phyloP scores from a whole-genome alignment of 2,797 vertebrate species.

The Typhlichthys eigenmanni region DNA sequence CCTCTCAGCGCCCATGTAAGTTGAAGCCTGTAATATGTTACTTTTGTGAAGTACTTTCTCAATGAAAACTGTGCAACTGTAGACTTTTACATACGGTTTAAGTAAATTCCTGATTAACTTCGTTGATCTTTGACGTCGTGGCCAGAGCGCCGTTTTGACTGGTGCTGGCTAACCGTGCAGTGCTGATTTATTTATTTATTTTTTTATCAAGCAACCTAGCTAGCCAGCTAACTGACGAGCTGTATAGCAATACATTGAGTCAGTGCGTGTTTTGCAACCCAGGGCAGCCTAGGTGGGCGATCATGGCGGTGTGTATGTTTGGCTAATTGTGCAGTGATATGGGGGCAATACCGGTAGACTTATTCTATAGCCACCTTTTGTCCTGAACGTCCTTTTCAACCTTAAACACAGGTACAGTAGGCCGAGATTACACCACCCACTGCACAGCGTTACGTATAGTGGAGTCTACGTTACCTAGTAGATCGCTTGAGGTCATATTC shows the following conservation, averaged over 20 bases:
- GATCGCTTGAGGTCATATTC: too few species aligned
- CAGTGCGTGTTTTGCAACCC: slow-evolving; percentile 51
- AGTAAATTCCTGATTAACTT: neutral
- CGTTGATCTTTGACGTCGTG: slow-evolving; percentile 31
- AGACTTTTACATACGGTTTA: neutral
- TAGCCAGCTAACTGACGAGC: slow-evolving; percentile 64
- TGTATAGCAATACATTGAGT: slow-evolving; percentile 38
- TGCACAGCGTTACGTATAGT: too few species aligned
- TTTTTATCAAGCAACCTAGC: slow-evolving; percentile 44
- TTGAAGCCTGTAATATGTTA: slow-evolving; percentile 48
- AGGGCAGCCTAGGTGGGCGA: slow-evolving; percentile 35
- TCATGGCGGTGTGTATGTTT: too few species aligned
- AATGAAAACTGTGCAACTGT: slow-evolving; percentile 35
- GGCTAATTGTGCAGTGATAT: too few species aligned
- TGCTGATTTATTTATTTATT: slow-evolving; percentile 27
- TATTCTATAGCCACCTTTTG: too few species aligned
- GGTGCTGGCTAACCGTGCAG: slow-evolving; percentile 46
- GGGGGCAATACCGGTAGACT: too few species aligned
- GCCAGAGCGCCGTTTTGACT: slow-evolving; percentile 41
- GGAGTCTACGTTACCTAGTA: too few species aligned
- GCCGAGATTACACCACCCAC: too few species aligned
- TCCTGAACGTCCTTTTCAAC: too few species aligned
- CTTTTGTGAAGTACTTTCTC: slow-evolving; percentile 23
- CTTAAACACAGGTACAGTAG: too few species aligned
- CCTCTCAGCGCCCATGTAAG: slow-evolving; percentile 80